phyloP scores from a whole-genome alignment of 2,113 vertebrate genomes.

The Gallinago paraguaiae region DNA sequence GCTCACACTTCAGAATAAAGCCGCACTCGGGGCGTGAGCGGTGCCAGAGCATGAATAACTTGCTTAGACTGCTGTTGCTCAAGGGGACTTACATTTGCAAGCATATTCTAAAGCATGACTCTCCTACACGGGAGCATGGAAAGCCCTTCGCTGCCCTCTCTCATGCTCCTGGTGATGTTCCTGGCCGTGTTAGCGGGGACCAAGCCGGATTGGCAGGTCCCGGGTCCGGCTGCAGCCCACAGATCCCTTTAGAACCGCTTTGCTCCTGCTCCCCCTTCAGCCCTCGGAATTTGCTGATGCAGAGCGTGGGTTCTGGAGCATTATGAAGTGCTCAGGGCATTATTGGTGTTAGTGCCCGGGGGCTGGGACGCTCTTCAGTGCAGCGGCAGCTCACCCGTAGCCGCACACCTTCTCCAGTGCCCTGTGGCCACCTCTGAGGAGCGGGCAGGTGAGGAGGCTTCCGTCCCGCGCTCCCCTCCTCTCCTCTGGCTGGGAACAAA shows the following conservation, averaged over 20 bases:
- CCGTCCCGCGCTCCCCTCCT: neutral
- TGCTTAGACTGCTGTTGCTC: neutral
- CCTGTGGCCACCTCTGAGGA: rapidly evolving
- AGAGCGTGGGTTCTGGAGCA: rapidly evolving
- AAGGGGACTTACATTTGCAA: neutral
- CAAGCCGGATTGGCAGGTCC: neutral
- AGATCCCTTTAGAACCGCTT: neutral
- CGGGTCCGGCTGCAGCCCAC: rapidly evolving
- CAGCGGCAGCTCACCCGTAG: rapidly evolving
- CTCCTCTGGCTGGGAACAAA: neutral
- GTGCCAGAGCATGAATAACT: neutral
- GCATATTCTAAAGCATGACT: neutral
- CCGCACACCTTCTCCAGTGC: neutral
- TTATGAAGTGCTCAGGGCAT: rapidly evolving
- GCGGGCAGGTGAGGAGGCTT: neutral
- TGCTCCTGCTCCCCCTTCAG: rapidly evolving
- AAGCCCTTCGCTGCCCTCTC: neutral
- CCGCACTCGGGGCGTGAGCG: neutral
- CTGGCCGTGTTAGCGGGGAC: rapidly evolving
- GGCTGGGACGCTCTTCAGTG: neutral
- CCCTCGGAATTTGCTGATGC: rapidly evolving
- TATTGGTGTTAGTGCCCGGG: rapidly evolving
- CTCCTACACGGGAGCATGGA: neutral
- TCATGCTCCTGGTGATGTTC: neutral
- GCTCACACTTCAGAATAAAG: rapidly evolving